Conservation (phyloP, 53 echinoderm and acorn worm genomes). For the Echinometra lucunter region DNA sequence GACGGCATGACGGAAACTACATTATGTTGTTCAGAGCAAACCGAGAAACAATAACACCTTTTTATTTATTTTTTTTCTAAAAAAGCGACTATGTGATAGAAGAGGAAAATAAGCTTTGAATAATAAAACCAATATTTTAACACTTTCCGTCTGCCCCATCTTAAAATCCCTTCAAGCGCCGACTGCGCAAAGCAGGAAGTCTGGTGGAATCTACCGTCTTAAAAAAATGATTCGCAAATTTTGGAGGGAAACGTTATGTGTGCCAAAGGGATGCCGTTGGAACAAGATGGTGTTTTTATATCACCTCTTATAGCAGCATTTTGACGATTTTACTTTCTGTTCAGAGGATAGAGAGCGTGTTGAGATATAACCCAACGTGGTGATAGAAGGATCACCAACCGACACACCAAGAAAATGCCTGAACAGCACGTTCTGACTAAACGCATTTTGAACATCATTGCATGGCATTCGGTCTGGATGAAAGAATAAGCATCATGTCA, state of each 20-base stretch:
- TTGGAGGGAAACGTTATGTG: background rate
- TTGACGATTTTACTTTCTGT: background rate
- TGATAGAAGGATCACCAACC: background rate
- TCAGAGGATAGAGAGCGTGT: background rate
- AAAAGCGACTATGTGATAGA: background rate
- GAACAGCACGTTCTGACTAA: background rate
- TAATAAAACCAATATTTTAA: constrained; percentile 23
- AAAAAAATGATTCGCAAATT: background rate
- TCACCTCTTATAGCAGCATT: background rate
- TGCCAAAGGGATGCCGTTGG: background rate
- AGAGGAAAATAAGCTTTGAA: background rate
- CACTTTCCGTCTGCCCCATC: constrained; percentile 1
- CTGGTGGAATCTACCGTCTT: background rate
- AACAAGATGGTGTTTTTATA: background rate
- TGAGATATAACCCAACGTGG: background rate
- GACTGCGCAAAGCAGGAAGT: background rate
- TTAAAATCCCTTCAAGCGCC: constrained; percentile 18
- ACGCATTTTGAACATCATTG: too few species aligned
- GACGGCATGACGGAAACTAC: background rate
- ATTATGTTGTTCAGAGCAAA: background rate
- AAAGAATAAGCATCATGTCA: background rate
- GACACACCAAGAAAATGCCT: background rate
- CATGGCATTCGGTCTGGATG: background rate
- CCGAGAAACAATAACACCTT: background rate
- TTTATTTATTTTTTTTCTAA: background rate